These are phyloP conservation scores for Palaemon carinicauda DNA, from an alignment of 1,140 invertebrate species.

Conservation along the genomic window DNA sequence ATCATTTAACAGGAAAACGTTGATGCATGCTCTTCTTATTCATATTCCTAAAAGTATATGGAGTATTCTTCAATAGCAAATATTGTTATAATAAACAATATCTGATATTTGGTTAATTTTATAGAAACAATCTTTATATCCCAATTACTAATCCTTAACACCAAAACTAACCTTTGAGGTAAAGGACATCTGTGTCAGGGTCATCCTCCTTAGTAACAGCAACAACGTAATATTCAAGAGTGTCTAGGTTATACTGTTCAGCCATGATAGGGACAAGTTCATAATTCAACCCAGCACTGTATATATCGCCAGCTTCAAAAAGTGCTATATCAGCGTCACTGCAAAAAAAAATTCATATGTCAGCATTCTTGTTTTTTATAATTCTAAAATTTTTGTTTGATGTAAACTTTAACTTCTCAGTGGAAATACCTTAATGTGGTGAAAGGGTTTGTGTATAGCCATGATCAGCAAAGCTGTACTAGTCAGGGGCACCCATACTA, in stretches of 20 bases:
- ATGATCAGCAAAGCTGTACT: too few species aligned
- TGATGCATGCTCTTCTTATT: too few species aligned
- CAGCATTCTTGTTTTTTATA: too few species aligned
- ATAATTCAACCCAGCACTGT: conserved; percentile 84
- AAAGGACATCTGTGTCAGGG: conserved; percentile 84
- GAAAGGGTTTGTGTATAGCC: too few species aligned
- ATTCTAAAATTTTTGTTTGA: too few species aligned
- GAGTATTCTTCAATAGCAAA: too few species aligned
- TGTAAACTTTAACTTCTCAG: too few species aligned
- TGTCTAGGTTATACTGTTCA: conserved; percentile 86
- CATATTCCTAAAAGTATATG: too few species aligned
- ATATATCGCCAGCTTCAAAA: conserved; percentile 92
- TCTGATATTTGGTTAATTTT: background rate
- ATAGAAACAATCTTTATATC: background rate
- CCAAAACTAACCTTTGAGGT: conserved; percentile 74
- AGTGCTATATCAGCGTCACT: conserved; percentile 84
- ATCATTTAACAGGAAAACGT: too few species aligned
- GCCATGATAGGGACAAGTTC: conserved; percentile 86
- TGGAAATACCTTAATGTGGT: too few species aligned
- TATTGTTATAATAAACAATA: too few species aligned
- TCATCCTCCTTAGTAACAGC: conserved; percentile 91
- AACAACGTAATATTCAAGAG: conserved; percentile 91
- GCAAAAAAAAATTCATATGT: conserved; percentile 3
- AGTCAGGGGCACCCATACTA: too few species aligned
- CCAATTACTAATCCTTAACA: background rate